A percentile compares a stretch with the other conserved stretches of the same genome.
These are phyloP conservation scores for Drosophila novamexicana DNA, from an alignment of 1,140 invertebrate species.

Conservation along the genomic window DNA sequence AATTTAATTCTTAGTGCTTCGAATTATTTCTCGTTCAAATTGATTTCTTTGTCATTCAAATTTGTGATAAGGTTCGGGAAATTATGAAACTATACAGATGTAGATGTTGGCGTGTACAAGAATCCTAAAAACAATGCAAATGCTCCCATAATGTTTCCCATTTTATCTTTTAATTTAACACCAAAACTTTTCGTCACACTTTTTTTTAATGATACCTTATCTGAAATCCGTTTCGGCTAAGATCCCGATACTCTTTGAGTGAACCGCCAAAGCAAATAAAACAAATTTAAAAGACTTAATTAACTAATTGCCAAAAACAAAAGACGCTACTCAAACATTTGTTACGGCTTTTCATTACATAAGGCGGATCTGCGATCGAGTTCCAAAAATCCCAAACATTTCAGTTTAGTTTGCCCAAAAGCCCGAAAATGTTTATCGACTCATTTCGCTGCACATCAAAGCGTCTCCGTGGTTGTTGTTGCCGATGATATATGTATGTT, in stretches of 20 bases:
- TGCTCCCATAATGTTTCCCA: neutral
- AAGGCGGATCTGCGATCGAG: conserved; percentile 35
- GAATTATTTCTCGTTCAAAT: too few species aligned
- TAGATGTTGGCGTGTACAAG: too few species aligned
- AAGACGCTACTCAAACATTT: conserved; percentile 47
- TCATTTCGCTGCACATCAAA: conserved; percentile 47
- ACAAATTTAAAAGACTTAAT: conserved; percentile 68
- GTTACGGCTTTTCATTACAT: conserved; percentile 63
- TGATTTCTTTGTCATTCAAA: too few species aligned
- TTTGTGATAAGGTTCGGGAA: too few species aligned
- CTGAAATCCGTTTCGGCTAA: conserved; percentile 9
- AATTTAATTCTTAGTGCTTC: too few species aligned
- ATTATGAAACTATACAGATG: too few species aligned
- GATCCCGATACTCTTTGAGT: conserved; percentile 20
- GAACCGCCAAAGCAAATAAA: conserved; percentile 42
- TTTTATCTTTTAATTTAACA: neutral
- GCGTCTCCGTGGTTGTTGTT: conserved; percentile 8
- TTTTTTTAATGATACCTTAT: conserved; percentile 2
- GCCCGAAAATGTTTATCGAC: conserved; percentile 29
- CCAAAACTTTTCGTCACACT: conserved; percentile 21
- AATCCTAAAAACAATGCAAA: neutral
- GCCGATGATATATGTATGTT: conserved; percentile 18
- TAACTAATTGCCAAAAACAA: conserved; percentile 54
- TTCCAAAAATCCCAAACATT: conserved; percentile 18
- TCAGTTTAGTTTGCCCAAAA: conserved; percentile 7